Conservation (phyloP, 2,113 vertebrate genomes). For the Cygnus atratus region DNA sequence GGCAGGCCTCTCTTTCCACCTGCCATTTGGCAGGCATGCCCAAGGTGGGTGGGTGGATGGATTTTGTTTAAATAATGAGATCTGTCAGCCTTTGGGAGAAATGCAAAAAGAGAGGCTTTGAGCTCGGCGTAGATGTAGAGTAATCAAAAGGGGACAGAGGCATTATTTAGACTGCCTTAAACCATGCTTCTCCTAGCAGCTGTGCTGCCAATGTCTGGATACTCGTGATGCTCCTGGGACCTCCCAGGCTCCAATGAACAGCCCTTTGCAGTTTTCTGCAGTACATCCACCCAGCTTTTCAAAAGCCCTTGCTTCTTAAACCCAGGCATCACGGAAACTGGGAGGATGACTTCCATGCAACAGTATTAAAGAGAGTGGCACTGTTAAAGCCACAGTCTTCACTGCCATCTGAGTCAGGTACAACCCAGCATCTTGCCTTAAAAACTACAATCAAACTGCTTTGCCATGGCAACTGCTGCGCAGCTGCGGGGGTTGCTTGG, state of each 20-base stretch:
- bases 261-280: not conserved
- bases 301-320: not conserved
- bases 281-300: not conserved
- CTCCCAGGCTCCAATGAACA: not conserved
- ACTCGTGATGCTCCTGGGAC: fast-evolving
- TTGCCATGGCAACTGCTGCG: not conserved
- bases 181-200: not conserved
- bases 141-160: fast-evolving
- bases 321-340: fast-evolving
- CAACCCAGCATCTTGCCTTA: not conserved
- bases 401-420: fast-evolving
- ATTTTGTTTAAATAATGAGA: not conserved
- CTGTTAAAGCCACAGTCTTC: not conserved
- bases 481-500: not conserved
- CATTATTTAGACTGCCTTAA: not conserved
- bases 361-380: fast-evolving
- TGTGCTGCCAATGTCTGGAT: not conserved
- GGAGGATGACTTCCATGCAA: fast-evolving
- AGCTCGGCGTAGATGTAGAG: not conserved
- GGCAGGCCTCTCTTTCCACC: constrained; percentile 12
- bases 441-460: not conserved
- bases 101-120: not conserved
- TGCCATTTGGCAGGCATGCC: not conserved
- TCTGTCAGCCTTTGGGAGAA: not conserved
- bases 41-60: not conserved